Evolutionary conservation across 2,797 vertebrate genomes (phyloP), one percentile per base, ranked within the genome.

Genomic region (Morelia viridis): DNA sequence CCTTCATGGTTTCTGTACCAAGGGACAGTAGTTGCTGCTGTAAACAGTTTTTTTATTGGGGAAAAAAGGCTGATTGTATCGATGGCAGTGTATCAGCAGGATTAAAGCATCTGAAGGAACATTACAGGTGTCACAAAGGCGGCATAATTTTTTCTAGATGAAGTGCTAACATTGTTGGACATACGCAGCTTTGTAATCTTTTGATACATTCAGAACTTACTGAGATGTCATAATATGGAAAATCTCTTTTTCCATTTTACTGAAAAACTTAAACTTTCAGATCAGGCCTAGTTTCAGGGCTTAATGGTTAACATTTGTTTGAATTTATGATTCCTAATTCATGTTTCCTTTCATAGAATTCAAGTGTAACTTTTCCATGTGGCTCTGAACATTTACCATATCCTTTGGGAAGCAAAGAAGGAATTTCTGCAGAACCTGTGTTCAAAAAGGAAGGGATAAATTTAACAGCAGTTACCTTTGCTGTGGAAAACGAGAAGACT

Each of bases 371-470:
- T 80, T 98, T 98, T 94, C 96, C 85, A 0, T 98, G 98, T 91
- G 98, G 98, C 92, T 98, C 96, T 0, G 98, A 98, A 85, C 98
- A 98, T 93, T 96, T 98, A 87, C 98, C 98, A 0, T 99, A 99
- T 76, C 99, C 99, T 3, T 96, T 99, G 96, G 99, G 98, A 95
- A 99, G 98, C 95, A 98, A 96, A 28, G 97, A 98, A 0, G 97
- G 94, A 57, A 98, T 98, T 13, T 92, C 93, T 57, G 96, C 96
- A 84, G 92, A 96, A 0, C 96, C 98, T 0, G 46, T 97, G 0
- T 96, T 98, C n/a, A 96, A 97, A 76, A 97, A 97, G 2, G 96
- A 92, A 71, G 96, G 96, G 92, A 97, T 98, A 93, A 97, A 97
- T 71, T 97, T 99, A 95, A 99, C 98, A 0, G 98, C 99, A 0